Conservation (phyloP, 2,888 invertebrate species). For the Geophilus truncorum region DNA sequence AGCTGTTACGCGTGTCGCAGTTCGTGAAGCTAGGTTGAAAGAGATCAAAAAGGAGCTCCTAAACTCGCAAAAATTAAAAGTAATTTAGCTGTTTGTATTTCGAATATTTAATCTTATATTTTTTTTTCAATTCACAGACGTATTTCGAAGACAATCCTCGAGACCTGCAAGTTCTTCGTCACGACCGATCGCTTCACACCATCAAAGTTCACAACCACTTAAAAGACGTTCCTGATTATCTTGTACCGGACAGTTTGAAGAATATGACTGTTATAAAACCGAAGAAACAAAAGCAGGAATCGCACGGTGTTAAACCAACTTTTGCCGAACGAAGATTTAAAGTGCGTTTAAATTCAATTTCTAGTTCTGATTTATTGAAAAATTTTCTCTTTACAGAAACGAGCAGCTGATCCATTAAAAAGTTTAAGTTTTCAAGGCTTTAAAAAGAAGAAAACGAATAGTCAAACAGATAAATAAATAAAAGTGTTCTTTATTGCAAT, state of each 20-base stretch:
- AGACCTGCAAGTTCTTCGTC: slow-evolving; percentile 74
- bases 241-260: slow-evolving; percentile 45
- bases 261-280: background rate
- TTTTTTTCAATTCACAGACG: slow-evolving; percentile 57
- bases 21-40: slow-evolving; percentile 87
- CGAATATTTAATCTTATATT: too few species aligned
- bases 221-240: slow-evolving; percentile 87
- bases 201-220: slow-evolving; percentile 78
- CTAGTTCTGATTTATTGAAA: slow-evolving; percentile 35
- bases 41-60: slow-evolving; percentile 93
- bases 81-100: too few species aligned
- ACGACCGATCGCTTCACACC: slow-evolving; percentile 66
- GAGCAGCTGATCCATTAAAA: slow-evolving; percentile 62
- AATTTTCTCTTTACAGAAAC: slow-evolving; percentile 53
- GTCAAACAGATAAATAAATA: slow-evolving; percentile 36
- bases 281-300: slow-evolving; percentile 31
- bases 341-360: background rate
- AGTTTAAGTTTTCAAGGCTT: slow-evolving; percentile 61
- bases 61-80: slow-evolving; percentile 84
- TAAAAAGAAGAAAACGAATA: slow-evolving; percentile 52
- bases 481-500: background rate
- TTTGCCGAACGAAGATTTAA: slow-evolving; percentile 40
- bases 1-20: slow-evolving; percentile 86
- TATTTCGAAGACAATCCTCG: slow-evolving; percentile 89
- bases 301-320: slow-evolving; percentile 34